Evolutionary conservation across 2,888 invertebrate genomes (phyloP), one percentile per base, ranked within the genome.

Genomic region (Drosophila engyochracea): DNA sequence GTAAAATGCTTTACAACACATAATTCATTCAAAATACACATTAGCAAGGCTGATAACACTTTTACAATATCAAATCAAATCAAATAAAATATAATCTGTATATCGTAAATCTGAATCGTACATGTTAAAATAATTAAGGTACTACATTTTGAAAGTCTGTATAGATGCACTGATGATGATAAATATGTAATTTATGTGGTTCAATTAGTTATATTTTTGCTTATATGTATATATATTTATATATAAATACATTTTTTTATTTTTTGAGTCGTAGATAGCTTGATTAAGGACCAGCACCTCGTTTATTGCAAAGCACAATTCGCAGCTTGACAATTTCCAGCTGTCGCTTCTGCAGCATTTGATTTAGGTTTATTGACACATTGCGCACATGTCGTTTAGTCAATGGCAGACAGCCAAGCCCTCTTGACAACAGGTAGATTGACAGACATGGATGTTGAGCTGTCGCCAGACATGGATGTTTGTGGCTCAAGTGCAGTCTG

Each of bases 341-440:
- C 28, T 35, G 33, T 57, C 79, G 70, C 61, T 64, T 67, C 54
- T 47, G 69, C 52, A 74, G 61, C 70, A 65, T 70, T 82, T 79
- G 80, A 82, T 76, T 82, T 60, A 60, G 67, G 82, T 80, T 79
- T 80, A 79, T 79, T 80, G 82, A 80, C 79, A 79, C 60, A 62
- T 60, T 51, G 47, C 55, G 55, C 67, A 72, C 68, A 75, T 68
- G 75, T 67, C 72, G 69, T 49, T 79, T 72, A 72, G 22, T 67
- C 61, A 61, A 61, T 69, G 54, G 47, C 54, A 41, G 70, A 70
- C 70, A 69, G 54, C 33, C 59, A 22, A 68, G 57, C 25, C 37
- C 52, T 44, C 58, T 70, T 59, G 69, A 58, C 57, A 58, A 37
- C 44, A 25, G 30, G 52, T 68, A 37, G 69, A 58, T 68, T 70